Conservation (phyloP, 2,113 vertebrate species). For the Urocynchramus pylzowi region DNA sequence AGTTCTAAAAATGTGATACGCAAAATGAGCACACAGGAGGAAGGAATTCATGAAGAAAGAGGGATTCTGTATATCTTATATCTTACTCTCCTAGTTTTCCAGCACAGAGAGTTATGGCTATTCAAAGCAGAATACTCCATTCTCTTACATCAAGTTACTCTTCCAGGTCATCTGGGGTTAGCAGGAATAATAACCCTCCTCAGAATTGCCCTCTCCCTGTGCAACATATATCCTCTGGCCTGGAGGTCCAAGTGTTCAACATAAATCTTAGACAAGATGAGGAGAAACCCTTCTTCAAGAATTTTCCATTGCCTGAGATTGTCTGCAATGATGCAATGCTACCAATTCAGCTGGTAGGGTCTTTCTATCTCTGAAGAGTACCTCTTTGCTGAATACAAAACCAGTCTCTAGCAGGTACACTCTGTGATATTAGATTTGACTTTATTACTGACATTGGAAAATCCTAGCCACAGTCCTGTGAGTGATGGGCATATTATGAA, state of each 20-base stretch:
- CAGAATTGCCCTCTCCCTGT: neutral
- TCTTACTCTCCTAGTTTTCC: neutral
- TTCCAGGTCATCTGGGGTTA: neutral
- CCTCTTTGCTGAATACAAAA: neutral
- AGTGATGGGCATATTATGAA: neutral
- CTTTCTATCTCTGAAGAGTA: neutral
- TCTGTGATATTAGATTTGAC: neutral
- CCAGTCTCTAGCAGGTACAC: neutral
- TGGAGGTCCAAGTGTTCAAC: neutral
- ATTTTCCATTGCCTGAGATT: neutral
- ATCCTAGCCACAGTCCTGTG: neutral
- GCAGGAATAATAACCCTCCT: neutral
- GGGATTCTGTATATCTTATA: neutral
- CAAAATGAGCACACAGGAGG: neutral
- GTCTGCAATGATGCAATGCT: neutral
- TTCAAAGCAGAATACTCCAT: neutral
- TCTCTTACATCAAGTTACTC: neutral
- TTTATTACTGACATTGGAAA: neutral
- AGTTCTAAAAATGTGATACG: neutral
- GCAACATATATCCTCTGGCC: neutral
- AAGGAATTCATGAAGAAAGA: neutral
- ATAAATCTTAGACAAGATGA: neutral
- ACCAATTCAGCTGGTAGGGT: neutral
- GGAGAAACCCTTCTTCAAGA: neutral
- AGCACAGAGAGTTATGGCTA: neutral